Conservation (phyloP, 2,797 vertebrate species). For the Coccyzus lansbergi region DNA sequence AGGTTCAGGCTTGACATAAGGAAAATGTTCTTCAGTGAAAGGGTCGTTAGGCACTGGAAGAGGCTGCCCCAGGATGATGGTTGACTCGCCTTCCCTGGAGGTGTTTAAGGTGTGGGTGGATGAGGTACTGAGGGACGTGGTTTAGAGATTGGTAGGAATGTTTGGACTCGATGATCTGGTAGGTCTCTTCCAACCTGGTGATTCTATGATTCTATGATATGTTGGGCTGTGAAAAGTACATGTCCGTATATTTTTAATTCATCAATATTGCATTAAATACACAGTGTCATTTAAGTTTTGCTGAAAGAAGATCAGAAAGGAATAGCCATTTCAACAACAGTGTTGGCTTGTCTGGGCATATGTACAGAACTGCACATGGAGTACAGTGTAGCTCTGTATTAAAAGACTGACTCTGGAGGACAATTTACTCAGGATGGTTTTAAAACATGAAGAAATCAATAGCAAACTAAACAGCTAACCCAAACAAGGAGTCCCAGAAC, state of each 20-base stretch:
- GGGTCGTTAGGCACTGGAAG: too few relatives aligned
- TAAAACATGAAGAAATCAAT: not conserved
- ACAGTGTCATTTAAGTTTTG: rapidly evolving
- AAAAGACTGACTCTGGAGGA: not conserved
- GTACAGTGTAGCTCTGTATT: rapidly evolving
- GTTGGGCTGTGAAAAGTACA: not conserved
- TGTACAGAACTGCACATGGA: rapidly evolving
- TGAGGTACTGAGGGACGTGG: too few relatives aligned
- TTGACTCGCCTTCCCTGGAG: too few relatives aligned
- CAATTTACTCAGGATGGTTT: not conserved
- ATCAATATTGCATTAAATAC: not conserved
- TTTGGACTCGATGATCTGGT: too few relatives aligned
- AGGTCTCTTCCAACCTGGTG: too few relatives aligned
- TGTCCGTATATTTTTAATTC: not conserved
- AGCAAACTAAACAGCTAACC: not conserved
- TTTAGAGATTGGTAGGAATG: too few relatives aligned
- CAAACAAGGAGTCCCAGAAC: not conserved
- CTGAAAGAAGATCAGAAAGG: not conserved
- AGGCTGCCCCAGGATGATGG: too few relatives aligned
- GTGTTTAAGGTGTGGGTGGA: too few relatives aligned
- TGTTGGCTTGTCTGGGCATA: rapidly evolving
- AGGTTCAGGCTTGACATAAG: too few relatives aligned
- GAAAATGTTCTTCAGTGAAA: too few relatives aligned
- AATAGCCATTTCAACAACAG: not conserved
- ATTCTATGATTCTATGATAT: too few relatives aligned